These are phyloP conservation scores for Tokudaia tokunoshimensis DNA, from an alignment of 2,797 vertebrate genomes.

Conservation along the genomic window DNA sequence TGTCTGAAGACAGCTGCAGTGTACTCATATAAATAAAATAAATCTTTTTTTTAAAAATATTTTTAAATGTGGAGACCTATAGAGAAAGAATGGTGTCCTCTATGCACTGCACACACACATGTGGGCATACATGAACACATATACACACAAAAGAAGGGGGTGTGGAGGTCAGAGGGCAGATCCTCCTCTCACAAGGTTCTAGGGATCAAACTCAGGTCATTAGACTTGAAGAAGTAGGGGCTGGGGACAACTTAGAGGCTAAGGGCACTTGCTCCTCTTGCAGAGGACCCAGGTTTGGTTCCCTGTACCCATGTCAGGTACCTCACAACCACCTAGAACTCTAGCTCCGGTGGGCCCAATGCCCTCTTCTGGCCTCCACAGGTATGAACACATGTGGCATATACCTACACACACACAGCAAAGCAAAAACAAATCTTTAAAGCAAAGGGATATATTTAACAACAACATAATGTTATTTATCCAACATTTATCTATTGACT, in stretches of 20 bases:
- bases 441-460: neutral
- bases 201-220: neutral
- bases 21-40: too few species aligned
- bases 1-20: too few species aligned
- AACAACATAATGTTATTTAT: neutral
- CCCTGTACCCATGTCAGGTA: neutral
- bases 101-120: too few species aligned
- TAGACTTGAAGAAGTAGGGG: neutral
- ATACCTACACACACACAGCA: neutral
- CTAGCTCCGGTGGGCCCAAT: neutral
- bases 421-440: neutral
- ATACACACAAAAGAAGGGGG: neutral
- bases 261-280: neutral
- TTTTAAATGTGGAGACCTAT: neutral
- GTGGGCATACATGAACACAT: neutral
- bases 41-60: too few species aligned
- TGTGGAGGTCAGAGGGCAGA: neutral
- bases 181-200: neutral
- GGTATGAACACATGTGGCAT: neutral
- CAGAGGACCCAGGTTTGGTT: neutral
- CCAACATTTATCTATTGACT: neutral
- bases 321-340: neutral
- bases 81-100: neutral
- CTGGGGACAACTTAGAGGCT: neutral
- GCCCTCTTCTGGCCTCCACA: neutral